These are phyloP conservation scores for Coregonus clupeaformis DNA, from an alignment of 2,113 vertebrate genomes.

Conservation along the genomic window DNA sequence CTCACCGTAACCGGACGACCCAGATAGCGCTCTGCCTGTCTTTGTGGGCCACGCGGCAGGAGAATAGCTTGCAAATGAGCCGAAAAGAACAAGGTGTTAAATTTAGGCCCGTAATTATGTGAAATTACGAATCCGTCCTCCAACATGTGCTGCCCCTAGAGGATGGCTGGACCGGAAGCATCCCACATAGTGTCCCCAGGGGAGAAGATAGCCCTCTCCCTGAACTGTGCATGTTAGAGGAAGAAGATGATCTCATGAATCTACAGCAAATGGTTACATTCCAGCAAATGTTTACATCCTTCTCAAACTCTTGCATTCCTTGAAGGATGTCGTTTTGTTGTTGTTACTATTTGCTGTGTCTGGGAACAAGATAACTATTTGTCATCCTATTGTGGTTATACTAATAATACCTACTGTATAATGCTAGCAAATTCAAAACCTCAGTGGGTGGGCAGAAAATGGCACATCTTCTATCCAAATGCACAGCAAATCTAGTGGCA, in stretches of 20 bases:
- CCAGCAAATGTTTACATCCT: neutral
- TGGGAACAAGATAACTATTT: neutral
- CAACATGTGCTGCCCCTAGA: conserved; percentile 32
- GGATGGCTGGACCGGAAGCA: neutral
- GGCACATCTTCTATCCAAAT: neutral
- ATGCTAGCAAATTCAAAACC: neutral
- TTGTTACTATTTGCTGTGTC: neutral
- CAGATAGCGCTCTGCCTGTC: conserved; percentile 40
- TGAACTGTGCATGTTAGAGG: conserved; percentile 12
- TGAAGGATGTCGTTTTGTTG: neutral
- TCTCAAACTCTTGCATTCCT: neutral
- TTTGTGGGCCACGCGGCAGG: conserved; percentile 67
- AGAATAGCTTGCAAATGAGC: conserved; percentile 61
- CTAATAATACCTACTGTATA: neutral
- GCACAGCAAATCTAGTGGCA: conserved; percentile 3
- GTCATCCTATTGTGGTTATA: neutral
- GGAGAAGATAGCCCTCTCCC: neutral
- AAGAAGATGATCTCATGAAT: neutral
- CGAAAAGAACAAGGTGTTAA: conserved; percentile 60
- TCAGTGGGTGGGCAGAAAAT: neutral
- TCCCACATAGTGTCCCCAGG: neutral
- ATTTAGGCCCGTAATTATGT: conserved; percentile 66
- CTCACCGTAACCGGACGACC: conserved; percentile 20
- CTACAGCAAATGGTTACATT: neutral
- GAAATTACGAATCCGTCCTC: conserved; percentile 52